Base-by-base conservation (phyloP, 1,140 invertebrate species). In the Philotrypesis tridentata region DNA sequence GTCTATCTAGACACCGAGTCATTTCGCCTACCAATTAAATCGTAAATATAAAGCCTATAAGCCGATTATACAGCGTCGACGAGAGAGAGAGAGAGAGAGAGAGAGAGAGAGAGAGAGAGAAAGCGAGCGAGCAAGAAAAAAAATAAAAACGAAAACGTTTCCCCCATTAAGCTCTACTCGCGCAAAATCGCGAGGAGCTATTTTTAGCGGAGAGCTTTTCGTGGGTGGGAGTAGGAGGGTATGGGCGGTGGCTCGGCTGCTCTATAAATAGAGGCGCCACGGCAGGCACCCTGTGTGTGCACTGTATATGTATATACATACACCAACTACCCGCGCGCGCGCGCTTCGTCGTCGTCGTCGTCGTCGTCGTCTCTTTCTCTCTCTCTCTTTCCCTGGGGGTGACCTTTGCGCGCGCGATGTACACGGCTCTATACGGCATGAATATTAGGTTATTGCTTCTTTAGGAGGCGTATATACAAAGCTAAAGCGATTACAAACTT, bases 171-270 rank as follows among this genome's bases (percentile, higher is more conserved):
- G n/a, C n/a, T n/a, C n/a, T 25, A 11, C 21, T 61, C 25, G 9
- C 25, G 61, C 61, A 14, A 77, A 74, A 78, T 76, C 43, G 80
- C 63, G 43, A 76, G 43, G 79, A 70, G 83, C 84, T 89, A 90
- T 90, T 89, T 88, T 86, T 89, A 89, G 84, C 80, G 68, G 78
- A 77, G 83, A 87, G 85, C 79, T 89, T 89, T 88, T 89, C 86
- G 88, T 87, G 87, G 88, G 89, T 86, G 87, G 88, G 80, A 80
- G 86, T 86, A 55, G 12, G 77, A n/a, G 71, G 68, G 82, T 85
- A 55, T 70, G 82, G 76, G 83, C 78, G 78, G 65, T 67, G 83
- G 65, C 75, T 63, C 63, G 74, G 75, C 60, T n/a, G 70, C 43
- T 76, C 83, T 89, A 89, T 87, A 89, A 90, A 91, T 89, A 90